Evolutionary conservation across 92 coral and sea anemone genomes (phyloP).

Genomic region (Pocillopora grandis): DNA sequence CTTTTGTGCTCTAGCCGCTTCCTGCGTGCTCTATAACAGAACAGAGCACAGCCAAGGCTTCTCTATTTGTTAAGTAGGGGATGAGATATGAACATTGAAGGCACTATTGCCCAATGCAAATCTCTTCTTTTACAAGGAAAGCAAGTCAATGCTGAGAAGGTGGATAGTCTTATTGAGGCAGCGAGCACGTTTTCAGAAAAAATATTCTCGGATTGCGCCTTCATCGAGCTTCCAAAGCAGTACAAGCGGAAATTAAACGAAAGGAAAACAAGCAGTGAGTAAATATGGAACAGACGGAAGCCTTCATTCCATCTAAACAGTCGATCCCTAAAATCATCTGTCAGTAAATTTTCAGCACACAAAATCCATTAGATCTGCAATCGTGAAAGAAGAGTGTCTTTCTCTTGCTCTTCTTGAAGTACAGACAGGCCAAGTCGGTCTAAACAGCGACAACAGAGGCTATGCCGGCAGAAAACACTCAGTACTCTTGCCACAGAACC

Average conservation of each 20-base stretch:
- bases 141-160: background rate
- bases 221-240: constrained; percentile 26
- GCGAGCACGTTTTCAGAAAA: constrained; percentile 14
- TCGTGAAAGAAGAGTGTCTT: background rate
- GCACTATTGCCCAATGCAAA: constrained; percentile 47
- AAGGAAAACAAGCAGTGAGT: constrained; percentile 1
- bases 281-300: background rate
- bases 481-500: background rate
- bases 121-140: constrained; percentile 6
- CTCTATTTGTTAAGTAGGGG: too few species aligned
- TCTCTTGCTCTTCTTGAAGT: background rate
- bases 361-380: background rate
- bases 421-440: background rate
- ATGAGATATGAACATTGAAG: constrained; percentile 30
- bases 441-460: background rate
- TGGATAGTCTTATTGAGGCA: constrained; percentile 20
- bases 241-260: constrained; percentile 7
- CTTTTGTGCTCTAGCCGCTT: too few species aligned
- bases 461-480: background rate
- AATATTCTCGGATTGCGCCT: constrained; percentile 3
- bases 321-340: constrained; percentile 25
- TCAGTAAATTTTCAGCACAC: constrained; percentile 1
- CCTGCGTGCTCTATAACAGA: too few species aligned
- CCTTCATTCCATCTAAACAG: background rate
- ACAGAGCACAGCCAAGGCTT: too few species aligned